phyloP scores from a whole-genome alignment of 2,888 invertebrate species.

The Acanthosepion pharaonis region DNA sequence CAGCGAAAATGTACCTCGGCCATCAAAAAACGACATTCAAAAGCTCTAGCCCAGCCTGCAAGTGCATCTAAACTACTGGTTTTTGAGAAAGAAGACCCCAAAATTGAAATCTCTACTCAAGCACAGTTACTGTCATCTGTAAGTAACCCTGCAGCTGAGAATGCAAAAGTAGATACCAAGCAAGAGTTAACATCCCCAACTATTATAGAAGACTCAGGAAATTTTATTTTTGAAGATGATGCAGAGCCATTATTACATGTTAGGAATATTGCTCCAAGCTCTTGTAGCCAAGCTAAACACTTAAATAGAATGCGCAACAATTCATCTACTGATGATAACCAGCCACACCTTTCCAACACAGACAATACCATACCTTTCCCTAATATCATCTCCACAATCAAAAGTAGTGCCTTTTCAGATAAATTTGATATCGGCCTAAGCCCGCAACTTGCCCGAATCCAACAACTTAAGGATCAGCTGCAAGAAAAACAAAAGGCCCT shows the following conservation, averaged over 20 bases:
- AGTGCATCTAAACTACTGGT: neutral
- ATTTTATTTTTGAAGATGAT: constrained; percentile 22
- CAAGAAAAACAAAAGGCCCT: constrained; percentile 36
- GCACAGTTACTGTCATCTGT: neutral
- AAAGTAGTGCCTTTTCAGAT: constrained; percentile 39
- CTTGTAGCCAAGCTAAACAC: neutral
- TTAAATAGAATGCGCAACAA: neutral
- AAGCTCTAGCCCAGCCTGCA: neutral
- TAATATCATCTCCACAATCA: constrained; percentile 2
- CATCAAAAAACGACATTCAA: neutral
- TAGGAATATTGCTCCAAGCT: neutral
- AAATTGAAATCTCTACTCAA: neutral
- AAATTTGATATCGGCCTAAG: constrained; percentile 39
- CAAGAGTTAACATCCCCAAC: neutral
- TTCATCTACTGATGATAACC: neutral
- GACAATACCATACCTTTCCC: neutral
- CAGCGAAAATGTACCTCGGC: neutral
- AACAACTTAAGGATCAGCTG: constrained; percentile 3
- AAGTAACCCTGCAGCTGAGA: neutral
- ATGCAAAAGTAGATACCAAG: neutral
- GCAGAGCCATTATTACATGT: neutral
- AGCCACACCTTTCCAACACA: neutral
- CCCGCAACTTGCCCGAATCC: constrained; percentile 36
- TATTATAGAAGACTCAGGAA: neutral
- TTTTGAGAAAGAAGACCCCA: neutral